These are phyloP conservation scores for Micrasema longulum DNA, from an alignment of 1,140 invertebrate genomes.

Conservation along the genomic window DNA sequence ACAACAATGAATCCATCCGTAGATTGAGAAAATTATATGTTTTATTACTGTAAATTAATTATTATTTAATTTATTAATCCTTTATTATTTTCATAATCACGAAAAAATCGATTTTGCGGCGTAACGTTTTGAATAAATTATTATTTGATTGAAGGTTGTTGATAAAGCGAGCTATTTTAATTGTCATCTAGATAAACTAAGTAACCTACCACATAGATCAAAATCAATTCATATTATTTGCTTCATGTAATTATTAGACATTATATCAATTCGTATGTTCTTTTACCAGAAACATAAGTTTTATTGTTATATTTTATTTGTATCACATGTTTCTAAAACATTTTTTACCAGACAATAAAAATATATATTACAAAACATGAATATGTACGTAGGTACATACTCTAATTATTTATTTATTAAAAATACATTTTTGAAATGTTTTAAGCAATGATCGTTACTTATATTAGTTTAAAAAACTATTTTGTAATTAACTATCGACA, in stretches of 20 bases:
- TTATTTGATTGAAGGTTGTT: slow-evolving; percentile 16
- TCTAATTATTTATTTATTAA: too few species aligned
- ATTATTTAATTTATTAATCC: background rate
- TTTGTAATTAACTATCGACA: too few species aligned
- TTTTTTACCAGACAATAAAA: background rate
- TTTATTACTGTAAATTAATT: background rate
- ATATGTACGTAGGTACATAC: background rate
- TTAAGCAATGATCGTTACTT: too few species aligned
- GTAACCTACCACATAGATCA: slow-evolving; percentile 6
- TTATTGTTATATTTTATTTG: background rate
- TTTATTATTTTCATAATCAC: background rate
- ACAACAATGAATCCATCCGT: background rate
- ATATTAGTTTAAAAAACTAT: too few species aligned
- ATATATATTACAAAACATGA: background rate
- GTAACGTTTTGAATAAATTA: slow-evolving; percentile 5
- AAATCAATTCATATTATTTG: background rate
- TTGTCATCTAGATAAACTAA: slow-evolving; percentile 25
- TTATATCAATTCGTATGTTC: background rate
- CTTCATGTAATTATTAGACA: background rate
- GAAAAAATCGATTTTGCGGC: background rate
- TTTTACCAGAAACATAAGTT: background rate
- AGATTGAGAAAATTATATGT: background rate
- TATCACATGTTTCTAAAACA: background rate
- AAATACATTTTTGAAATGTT: too few species aligned
- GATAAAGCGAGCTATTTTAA: background rate